These are phyloP conservation scores for Neoniphon sammara DNA, from an alignment of 2,797 vertebrate species.

Conservation along the genomic window DNA sequence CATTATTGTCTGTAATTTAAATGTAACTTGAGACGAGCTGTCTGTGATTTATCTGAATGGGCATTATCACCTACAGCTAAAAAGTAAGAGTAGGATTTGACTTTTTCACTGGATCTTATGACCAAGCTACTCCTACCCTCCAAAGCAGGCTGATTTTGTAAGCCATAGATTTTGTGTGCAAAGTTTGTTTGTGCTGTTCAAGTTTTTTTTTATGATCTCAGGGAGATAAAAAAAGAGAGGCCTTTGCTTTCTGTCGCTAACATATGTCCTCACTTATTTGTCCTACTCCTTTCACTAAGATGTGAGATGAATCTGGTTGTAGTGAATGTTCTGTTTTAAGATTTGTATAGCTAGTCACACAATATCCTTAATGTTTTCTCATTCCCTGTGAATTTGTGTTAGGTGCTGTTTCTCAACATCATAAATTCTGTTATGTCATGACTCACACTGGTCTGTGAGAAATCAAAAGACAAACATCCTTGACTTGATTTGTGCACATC, in stretches of 20 bases:
- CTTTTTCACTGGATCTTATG: conserved; percentile 48
- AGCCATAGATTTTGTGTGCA: conserved; percentile 15
- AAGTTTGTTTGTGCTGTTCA: conserved; percentile 39
- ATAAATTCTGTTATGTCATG: conserved; percentile 9
- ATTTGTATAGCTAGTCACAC: conserved; percentile 24
- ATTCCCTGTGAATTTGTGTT: conserved; percentile 2
- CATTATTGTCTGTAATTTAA: background rate
- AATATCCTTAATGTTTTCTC: too few relatives aligned
- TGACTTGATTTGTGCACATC: conserved; percentile 1
- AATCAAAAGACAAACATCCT: background rate
- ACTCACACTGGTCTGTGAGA: conserved; percentile 36
- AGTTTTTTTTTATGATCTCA: conserved; percentile 59
- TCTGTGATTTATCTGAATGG: conserved; percentile 15
- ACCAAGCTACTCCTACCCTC: background rate
- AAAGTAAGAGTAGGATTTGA: background rate
- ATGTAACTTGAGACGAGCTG: background rate
- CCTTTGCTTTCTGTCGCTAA: conserved; percentile 46
- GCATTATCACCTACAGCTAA: conserved; percentile 7
- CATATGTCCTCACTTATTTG: conserved; percentile 68
- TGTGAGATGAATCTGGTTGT: conserved; percentile 48
- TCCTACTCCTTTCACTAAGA: conserved; percentile 51
- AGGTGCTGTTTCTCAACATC: conserved; percentile 10
- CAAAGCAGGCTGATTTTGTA: conserved; percentile 1
- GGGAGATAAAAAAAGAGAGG: conserved; percentile 53
- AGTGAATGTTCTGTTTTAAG: conserved; percentile 18